Conservation (phyloP, 1,140 invertebrate genomes). For the Drosophila parvula region DNA sequence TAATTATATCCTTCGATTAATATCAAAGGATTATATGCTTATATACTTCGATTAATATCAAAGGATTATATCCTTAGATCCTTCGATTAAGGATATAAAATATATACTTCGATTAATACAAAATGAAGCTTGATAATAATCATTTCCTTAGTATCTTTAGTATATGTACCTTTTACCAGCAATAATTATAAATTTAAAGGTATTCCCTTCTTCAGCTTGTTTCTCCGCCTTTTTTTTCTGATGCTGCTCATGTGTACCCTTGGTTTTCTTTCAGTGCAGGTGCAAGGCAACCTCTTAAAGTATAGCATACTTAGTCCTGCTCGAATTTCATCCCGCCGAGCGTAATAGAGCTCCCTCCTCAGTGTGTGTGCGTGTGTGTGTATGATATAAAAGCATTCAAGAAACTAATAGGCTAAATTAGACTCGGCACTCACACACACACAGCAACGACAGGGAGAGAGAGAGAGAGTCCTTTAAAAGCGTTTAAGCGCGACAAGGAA, state of each 20-base stretch:
- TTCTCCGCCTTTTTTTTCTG: background rate
- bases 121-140: no score
- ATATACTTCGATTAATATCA: no score
- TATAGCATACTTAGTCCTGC: slow-evolving; percentile 22
- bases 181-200: background rate
- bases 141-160: no score
- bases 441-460: slow-evolving; percentile 3
- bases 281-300: slow-evolving; percentile 14
- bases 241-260: background rate
- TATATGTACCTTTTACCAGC: no score
- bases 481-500: slow-evolving; percentile 72
- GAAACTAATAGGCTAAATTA: slow-evolving; percentile 78
- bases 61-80: no score
- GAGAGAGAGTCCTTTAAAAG: slow-evolving; percentile 58
- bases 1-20: no score
- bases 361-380: slow-evolving; percentile 6
- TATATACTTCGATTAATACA: no score
- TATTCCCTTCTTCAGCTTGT: background rate
- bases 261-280: slow-evolving; percentile 8
- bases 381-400: slow-evolving; percentile 66
- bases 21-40: no score
- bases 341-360: slow-evolving; percentile 13
- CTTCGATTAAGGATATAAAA: no score
- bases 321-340: slow-evolving; percentile 29
- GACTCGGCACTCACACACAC: slow-evolving; percentile 35